Conservation (phyloP, 2,888 invertebrate species). For the Polymixis lichenea region DNA sequence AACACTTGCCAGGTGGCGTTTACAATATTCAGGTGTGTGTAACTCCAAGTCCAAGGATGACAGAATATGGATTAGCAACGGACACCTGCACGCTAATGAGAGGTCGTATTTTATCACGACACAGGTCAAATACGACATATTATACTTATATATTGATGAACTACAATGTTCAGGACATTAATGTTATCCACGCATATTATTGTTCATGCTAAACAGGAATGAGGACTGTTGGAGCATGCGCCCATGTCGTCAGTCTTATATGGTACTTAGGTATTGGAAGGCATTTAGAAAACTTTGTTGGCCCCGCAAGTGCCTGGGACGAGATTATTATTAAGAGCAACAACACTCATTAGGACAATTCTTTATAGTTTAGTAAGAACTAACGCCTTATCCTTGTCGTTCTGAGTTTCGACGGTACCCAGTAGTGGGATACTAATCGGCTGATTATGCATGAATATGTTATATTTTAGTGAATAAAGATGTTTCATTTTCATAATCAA, state of each 20-base stretch:
- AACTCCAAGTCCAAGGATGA: constrained; percentile 24
- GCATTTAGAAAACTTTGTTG: constrained; percentile 15
- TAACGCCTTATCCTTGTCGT: constrained; percentile 1
- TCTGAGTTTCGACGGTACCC: constrained; percentile 4
- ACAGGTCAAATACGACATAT: not conserved
- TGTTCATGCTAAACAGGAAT: not conserved
- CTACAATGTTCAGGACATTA: not conserved
- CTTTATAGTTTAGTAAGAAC: constrained; percentile 5
- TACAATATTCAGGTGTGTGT: constrained; percentile 21
- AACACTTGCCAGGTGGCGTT: constrained; percentile 16
- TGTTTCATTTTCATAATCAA: constrained; percentile 3
- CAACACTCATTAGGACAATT: constrained; percentile 11
- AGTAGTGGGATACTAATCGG: constrained; percentile 5
- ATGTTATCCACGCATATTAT: not conserved
- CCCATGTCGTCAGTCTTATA: not conserved
- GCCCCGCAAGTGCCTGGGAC: constrained; percentile 13
- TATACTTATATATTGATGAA: too few relatives aligned
- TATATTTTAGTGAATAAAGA: too few relatives aligned
- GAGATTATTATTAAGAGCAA: constrained; percentile 9
- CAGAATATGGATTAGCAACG: constrained; percentile 8
- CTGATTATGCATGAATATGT: constrained; percentile 3
- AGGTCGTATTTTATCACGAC: constrained; percentile 18
- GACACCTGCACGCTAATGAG: constrained; percentile 18
- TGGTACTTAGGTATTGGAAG: not conserved
- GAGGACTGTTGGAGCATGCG: not conserved